Evolutionary conservation across 2,113 vertebrate species (phyloP), one percentile per base, ranked within the genome.

Genomic region (Cyprinodon brontotheroides): DNA sequence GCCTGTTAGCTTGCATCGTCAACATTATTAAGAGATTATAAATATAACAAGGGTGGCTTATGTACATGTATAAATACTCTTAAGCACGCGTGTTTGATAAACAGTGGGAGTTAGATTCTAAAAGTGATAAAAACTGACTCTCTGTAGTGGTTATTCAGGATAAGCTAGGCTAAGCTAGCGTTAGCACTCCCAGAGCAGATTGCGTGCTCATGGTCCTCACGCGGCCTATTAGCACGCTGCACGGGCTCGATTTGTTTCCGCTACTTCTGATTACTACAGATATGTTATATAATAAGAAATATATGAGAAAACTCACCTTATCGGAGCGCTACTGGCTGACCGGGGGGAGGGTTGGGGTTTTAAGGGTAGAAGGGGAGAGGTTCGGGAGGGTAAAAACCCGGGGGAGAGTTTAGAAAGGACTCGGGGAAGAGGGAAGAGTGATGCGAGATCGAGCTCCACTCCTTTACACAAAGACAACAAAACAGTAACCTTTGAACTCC

Each of bases 381-480:
- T 94, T 94, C 84, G 94, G 94, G 94, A 93, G 94, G 94, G 94
- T 93, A 91, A 89, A 91, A 79, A 93, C 92, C 93, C 92, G 91
- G 92, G 93, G 93, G 90, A 94, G 93, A 94, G 93, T 94, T 94
- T 91, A 87, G 88, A 94, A 86, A 95, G 94, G 94, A 94, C 87
- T 94, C 93, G 93, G 94, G 94, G 93, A 94, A 93, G 89, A 94
- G 94, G 94, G 93, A 94, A 94, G 91, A 92, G 93, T 91, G 92
- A 92, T 92, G 90, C 88, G 93, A 92, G 92, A 93, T 90, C 90
- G 87, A 92, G 91, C 93, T 94, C 89, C 93, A 92, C 93, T 94
- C 92, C 89, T 91, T 92, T 88, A 83, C 89, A 94, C 91, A 94
- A 94, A 94, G 94, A 93, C 93, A 94, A 94, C 93, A 94, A 69